Percentiles rank a stretch among this genome's conserved stretches.
Conservation (phyloP, 2,888 invertebrate genomes). For the Tipula unca region DNA sequence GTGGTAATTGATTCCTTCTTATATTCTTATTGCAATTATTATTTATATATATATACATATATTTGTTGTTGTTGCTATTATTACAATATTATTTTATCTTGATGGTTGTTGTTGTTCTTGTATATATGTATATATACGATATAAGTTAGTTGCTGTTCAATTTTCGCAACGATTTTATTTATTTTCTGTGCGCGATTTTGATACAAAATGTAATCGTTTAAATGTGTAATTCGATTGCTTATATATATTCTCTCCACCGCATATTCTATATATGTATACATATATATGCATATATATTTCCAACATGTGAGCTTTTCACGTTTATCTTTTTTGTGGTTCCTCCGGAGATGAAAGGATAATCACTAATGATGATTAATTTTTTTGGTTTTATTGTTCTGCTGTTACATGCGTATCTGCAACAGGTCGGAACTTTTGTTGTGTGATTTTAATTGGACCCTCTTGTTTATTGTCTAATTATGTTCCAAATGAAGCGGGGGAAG, state of each 20-base stretch:
- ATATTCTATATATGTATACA: neutral
- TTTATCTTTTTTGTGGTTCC: neutral
- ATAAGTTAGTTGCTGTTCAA: neutral
- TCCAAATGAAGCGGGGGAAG: no score
- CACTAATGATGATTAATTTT: neutral
- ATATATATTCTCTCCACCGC: neutral
- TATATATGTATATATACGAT: neutral
- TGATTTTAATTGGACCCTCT: no score
- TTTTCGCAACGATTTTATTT: neutral
- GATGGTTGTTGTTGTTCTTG: neutral
- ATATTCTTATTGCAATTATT: slow-evolving; percentile 3
- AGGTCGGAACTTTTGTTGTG: no score
- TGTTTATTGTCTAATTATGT: no score
- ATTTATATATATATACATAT: neutral
- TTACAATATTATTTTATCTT: neutral
- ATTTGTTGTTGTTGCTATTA: neutral
- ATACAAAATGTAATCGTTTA: neutral
- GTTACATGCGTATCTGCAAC: no score
- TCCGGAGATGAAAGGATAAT: neutral
- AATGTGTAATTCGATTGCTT: neutral
- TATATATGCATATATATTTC: no score
- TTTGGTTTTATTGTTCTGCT: neutral
- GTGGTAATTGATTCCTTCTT: slow-evolving; percentile 14
- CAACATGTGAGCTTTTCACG: neutral
- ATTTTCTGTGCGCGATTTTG: neutral